Percentiles rank a stretch among this genome's conserved stretches.
These are phyloP conservation scores for Chionomys nivalis DNA, from an alignment of 2,113 vertebrate species.

Conservation along the genomic window DNA sequence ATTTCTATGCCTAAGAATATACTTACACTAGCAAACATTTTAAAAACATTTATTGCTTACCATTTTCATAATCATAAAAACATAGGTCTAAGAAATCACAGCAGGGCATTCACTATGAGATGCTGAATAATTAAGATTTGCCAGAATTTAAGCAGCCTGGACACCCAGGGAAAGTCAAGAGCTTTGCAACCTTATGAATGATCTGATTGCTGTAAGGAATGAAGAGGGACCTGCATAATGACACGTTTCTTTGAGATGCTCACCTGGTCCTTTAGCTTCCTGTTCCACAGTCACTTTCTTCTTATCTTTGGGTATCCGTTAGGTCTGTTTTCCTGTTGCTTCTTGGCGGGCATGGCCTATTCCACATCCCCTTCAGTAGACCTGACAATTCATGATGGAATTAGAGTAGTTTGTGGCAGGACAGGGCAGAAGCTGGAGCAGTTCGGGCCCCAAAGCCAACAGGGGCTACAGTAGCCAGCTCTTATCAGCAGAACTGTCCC, in stretches of 20 bases:
- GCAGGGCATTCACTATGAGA: neutral
- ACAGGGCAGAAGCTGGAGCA: neutral
- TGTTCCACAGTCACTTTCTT: neutral
- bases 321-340: neutral
- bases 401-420: neutral
- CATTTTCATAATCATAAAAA: neutral
- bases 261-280: neutral
- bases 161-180: neutral
- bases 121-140: neutral
- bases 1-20: neutral
- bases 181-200: neutral
- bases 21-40: neutral
- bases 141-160: neutral
- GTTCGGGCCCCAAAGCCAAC: neutral
- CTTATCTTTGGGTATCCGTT: neutral
- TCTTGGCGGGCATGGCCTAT: neutral
- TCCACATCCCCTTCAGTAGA: neutral
- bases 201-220: neutral
- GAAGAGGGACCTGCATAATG: neutral
- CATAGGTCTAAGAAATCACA: neutral
- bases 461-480: neutral
- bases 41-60: neutral
- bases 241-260: neutral
- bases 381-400: neutral
- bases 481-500: neutral